Evolutionary conservation across 2,797 vertebrate genomes (phyloP).

Genomic region (Hypotaenidia philippensis): DNA sequence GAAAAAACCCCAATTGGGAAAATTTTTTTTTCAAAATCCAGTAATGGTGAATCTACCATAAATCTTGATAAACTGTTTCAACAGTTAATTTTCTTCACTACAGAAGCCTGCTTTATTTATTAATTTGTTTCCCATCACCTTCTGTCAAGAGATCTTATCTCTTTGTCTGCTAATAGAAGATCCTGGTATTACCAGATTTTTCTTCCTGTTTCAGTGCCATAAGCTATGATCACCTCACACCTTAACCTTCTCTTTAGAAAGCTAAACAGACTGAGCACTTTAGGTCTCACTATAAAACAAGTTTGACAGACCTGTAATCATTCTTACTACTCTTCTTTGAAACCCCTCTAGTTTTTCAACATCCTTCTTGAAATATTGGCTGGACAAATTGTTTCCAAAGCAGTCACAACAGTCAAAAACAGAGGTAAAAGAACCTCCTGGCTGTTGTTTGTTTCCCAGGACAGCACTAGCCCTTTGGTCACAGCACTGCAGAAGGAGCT

Average conservation of each 20-base stretch:
- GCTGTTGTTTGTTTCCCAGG: constrained; percentile 45
- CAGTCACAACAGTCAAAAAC: constrained; percentile 44
- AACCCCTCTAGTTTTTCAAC: constrained; percentile 45
- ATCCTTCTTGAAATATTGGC: constrained; percentile 39
- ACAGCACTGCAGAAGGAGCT: constrained; percentile 55
- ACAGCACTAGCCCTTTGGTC: constrained; percentile 42
- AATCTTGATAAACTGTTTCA: not conserved
- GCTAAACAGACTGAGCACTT: constrained; percentile 31
- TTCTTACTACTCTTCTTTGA: constrained; percentile 53
- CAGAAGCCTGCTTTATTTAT: not conserved
- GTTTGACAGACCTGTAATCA: constrained; percentile 42
- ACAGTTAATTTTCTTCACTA: constrained; percentile 7
- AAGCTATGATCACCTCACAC: constrained; percentile 10
- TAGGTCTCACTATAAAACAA: constrained; percentile 24
- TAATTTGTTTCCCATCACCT: constrained; percentile 6
- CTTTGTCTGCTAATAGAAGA: constrained; percentile 8
- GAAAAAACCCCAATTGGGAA: not conserved
- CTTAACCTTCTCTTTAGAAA: constrained; percentile 42
- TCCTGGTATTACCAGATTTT: not conserved
- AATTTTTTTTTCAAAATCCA: not conserved
- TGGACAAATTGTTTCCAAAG: constrained; percentile 56
- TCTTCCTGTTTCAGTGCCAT: constrained; percentile 32
- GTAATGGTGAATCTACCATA: not conserved
- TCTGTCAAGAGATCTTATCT: constrained; percentile 32
- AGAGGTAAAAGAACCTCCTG: constrained; percentile 16